Evolutionary conservation across 2,797 vertebrate genomes (phyloP).

Genomic region (Coranthus polyacanthus): DNA sequence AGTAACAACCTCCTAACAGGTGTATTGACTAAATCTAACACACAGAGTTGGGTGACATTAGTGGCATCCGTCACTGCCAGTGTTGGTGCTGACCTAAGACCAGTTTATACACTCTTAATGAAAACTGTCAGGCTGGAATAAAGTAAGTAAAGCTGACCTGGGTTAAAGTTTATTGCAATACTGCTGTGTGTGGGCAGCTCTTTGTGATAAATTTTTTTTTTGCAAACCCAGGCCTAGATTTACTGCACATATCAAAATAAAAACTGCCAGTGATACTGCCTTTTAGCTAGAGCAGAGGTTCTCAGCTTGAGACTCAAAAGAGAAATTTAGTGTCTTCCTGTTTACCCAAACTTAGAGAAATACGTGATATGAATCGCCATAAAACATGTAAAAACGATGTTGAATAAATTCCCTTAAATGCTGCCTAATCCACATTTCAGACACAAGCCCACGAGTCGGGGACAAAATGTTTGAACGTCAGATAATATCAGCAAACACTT

Average conservation of each 20-base stretch:
- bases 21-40: background rate
- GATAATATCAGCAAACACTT: too few species aligned
- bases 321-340: too few species aligned
- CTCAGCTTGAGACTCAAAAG: too few species aligned
- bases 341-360: too few species aligned
- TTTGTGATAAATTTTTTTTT: constrained; percentile 22
- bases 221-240: constrained; percentile 7
- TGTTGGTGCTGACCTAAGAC: constrained; percentile 29
- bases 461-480: too few species aligned
- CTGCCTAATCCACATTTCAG: too few species aligned
- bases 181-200: constrained; percentile 7
- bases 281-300: background rate
- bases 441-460: too few species aligned
- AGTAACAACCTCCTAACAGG: constrained; percentile 2
- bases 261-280: background rate
- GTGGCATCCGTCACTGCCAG: constrained; percentile 20
- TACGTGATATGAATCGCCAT: too few species aligned
- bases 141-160: constrained; percentile 6
- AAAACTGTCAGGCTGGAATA: constrained; percentile 21
- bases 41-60: background rate
- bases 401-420: too few species aligned
- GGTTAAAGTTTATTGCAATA: constrained; percentile 25
- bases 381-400: too few species aligned
- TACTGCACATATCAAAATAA: background rate
- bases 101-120: constrained; percentile 32